Percentiles rank a stretch among this genome's conserved stretches.
Evolutionary conservation across 2,113 vertebrate genomes (phyloP).

Genomic region (Coregonus clupeaformis): DNA sequence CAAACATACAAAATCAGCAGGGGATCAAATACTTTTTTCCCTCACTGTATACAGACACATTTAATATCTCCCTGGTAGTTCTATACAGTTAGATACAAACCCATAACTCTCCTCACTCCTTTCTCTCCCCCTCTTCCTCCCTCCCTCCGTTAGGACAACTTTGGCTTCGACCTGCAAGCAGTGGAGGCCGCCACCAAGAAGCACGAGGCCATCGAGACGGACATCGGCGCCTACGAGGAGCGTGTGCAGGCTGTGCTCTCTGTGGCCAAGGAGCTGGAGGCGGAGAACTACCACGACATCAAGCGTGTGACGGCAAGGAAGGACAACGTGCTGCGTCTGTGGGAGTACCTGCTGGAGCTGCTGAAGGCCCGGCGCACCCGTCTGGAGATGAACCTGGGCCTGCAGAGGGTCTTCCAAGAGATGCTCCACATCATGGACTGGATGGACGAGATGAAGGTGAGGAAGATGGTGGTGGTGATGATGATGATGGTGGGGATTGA

Average conservation of each 20-base stretch:
- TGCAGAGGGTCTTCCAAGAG: conserved; percentile 98
- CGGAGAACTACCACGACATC: conserved; percentile 96
- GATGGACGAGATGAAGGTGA: conserved; percentile 99
- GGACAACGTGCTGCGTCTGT: conserved; percentile 95
- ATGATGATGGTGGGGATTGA: neutral
- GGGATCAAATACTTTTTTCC: too few relatives aligned
- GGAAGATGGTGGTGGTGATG: neutral
- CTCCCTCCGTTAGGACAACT: conserved; percentile 81
- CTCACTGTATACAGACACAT: too few relatives aligned
- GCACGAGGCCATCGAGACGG: conserved; percentile 98
- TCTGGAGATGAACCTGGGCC: conserved; percentile 91
- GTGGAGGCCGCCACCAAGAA: conserved; percentile 98
- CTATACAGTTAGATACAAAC: neutral
- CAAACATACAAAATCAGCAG: too few relatives aligned
- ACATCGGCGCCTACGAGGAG: conserved; percentile 95
- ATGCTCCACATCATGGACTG: conserved; percentile 99
- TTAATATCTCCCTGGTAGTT: too few relatives aligned
- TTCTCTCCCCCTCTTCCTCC: neutral
- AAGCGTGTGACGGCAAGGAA: conserved; percentile 93
- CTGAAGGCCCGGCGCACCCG: conserved; percentile 85
- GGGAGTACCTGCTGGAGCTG: conserved; percentile 97
- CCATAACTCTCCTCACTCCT: neutral
- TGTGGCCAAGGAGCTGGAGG: conserved; percentile 91
- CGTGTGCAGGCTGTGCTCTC: conserved; percentile 93
- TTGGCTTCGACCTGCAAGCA: conserved; percentile 96